These are phyloP conservation scores for Anastrepha ludens DNA, from an alignment of 1,140 invertebrate genomes.

Conservation along the genomic window DNA sequence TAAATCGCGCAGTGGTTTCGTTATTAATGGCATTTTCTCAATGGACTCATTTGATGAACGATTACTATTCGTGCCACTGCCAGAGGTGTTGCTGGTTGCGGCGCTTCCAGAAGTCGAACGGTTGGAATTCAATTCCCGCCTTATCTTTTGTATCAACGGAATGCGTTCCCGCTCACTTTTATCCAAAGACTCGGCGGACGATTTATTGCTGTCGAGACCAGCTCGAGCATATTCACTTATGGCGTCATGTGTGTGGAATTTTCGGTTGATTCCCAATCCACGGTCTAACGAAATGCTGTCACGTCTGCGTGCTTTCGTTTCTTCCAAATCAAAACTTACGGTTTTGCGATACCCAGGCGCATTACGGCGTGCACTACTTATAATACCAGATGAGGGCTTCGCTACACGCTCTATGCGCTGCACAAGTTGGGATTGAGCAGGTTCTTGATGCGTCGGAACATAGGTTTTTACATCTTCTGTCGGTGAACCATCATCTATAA, in stretches of 20 bases:
- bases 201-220: constrained; percentile 53
- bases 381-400: constrained; percentile 48
- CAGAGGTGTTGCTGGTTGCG: constrained; percentile 60
- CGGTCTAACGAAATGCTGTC: constrained; percentile 21
- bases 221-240: constrained; percentile 64
- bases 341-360: constrained; percentile 65
- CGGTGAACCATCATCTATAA: constrained; percentile 70
- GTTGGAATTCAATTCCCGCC: constrained; percentile 68
- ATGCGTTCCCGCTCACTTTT: constrained; percentile 60
- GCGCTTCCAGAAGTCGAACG: constrained; percentile 61
- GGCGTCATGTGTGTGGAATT: constrained; percentile 71
- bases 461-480: constrained; percentile 60
- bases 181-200: constrained; percentile 65
- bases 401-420: background rate
- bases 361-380: constrained; percentile 48
- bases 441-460: constrained; percentile 50
- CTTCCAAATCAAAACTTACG: constrained; percentile 72
- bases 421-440: constrained; percentile 55
- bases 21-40: constrained; percentile 67
- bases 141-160: constrained; percentile 70
- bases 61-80: constrained; percentile 69
- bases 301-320: constrained; percentile 56
- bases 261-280: constrained; percentile 62
- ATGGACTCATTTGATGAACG: constrained; percentile 71
- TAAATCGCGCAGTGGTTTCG: constrained; percentile 28